phyloP scores from a whole-genome alignment of 2,113 vertebrate genomes.

The Taxidea taxus region DNA sequence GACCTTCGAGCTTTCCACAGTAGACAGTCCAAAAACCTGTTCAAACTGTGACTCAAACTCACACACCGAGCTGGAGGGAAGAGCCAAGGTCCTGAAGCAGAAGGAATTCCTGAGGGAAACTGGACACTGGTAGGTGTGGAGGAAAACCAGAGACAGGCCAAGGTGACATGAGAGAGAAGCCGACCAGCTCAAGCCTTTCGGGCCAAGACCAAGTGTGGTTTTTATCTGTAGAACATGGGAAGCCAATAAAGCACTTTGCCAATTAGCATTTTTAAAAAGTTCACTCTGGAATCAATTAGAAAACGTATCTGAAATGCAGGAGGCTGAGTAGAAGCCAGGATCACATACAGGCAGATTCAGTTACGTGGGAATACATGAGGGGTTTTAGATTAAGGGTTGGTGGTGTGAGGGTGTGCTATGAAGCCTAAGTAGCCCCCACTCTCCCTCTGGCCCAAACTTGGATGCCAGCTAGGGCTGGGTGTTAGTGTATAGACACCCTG shows the following conservation, averaged over 20 bases:
- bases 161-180: not conserved
- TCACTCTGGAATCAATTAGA: slow-evolving; percentile 31
- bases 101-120: not conserved
- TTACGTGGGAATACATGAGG: not conserved
- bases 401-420: fast-evolving
- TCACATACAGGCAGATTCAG: not conserved
- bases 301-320: not conserved
- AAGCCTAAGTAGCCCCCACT: fast-evolving
- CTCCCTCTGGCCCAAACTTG: too few relatives aligned
- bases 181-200: not conserved
- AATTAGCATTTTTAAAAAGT: not conserved
- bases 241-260: not conserved
- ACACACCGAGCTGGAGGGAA: not conserved
- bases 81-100: not conserved
- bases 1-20: not conserved
- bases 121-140: not conserved
- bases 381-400: not conserved
- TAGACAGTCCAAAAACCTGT: not conserved
- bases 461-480: not conserved
- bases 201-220: not conserved
- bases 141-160: not conserved
- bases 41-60: not conserved
- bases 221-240: not conserved
- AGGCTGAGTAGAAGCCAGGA: not conserved
- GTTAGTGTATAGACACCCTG: fast-evolving